A percentile compares a stretch with the other conserved stretches of the same genome.
These are phyloP conservation scores for Drusus annulatus DNA, from an alignment of 1,140 invertebrate species.

Conservation along the genomic window DNA sequence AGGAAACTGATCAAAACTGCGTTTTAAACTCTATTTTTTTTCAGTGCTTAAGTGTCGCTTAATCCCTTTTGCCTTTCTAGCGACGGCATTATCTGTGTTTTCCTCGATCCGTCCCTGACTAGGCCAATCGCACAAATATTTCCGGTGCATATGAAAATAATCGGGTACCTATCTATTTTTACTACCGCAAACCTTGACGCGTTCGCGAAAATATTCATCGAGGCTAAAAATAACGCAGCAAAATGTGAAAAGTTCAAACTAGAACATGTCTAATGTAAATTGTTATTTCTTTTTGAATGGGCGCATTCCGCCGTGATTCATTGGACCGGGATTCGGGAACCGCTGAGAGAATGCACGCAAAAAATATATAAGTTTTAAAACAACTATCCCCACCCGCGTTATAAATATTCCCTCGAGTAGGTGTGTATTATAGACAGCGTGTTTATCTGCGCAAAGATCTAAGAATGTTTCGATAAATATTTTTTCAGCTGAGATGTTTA, in stretches of 20 bases:
- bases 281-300: conserved; percentile 9
- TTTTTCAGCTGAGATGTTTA: too few relatives aligned
- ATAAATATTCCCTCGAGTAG: too few relatives aligned
- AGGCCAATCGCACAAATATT: background rate
- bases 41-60: too few relatives aligned
- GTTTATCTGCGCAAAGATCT: too few relatives aligned
- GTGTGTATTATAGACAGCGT: too few relatives aligned
- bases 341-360: background rate
- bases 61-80: too few relatives aligned
- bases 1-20: too few relatives aligned
- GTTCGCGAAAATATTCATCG: conserved; percentile 16
- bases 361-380: background rate
- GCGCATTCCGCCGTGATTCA: background rate
- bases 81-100: too few relatives aligned
- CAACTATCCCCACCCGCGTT: too few relatives aligned
- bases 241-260: background rate
- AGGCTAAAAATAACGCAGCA: background rate
- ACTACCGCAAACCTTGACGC: background rate
- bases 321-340: background rate
- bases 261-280: background rate
- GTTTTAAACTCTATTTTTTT: too few relatives aligned
- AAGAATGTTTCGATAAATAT: too few relatives aligned
- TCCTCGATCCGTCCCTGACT: background rate
- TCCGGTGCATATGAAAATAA: background rate
- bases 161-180: background rate